Evolutionary conservation across 2,797 vertebrate species (phyloP).

Genomic region (Pelobates cultripes): DNA sequence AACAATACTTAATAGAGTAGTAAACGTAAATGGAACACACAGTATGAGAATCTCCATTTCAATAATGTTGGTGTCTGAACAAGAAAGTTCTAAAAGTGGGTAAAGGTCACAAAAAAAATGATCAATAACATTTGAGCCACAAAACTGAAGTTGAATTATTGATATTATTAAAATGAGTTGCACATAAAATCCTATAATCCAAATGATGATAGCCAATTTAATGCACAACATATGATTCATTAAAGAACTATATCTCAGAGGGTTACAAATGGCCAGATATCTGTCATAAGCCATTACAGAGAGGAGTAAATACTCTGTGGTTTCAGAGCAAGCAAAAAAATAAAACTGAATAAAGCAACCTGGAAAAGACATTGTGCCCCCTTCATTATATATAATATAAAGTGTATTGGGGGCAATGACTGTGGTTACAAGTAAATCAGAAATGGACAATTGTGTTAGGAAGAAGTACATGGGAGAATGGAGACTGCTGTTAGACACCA

Average conservation of each 20-base stretch:
- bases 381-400: too few species aligned
- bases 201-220: slow-evolving; percentile 16
- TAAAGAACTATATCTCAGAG: slow-evolving; percentile 11
- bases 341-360: too few species aligned
- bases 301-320: slow-evolving; percentile 23
- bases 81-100: too few species aligned
- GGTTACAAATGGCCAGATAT: slow-evolving; percentile 37
- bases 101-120: too few species aligned
- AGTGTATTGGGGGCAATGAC: neutral
- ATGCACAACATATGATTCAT: neutral
- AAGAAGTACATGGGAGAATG: too few species aligned
- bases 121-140: too few species aligned
- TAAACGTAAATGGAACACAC: neutral
- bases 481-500: neutral
- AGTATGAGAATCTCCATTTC: neutral
- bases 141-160: neutral
- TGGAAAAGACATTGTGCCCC: too few species aligned
- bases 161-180: neutral
- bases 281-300: slow-evolving; percentile 36
- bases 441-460: too few species aligned
- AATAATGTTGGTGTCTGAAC: too few species aligned
- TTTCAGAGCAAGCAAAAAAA: neutral
- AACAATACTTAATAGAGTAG: neutral
- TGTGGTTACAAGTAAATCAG: neutral
- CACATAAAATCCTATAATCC: neutral